Evolutionary conservation across 2,888 invertebrate genomes (phyloP), one percentile per base, ranked within the genome.

Genomic region (Lampropteryx suffumata): DNA sequence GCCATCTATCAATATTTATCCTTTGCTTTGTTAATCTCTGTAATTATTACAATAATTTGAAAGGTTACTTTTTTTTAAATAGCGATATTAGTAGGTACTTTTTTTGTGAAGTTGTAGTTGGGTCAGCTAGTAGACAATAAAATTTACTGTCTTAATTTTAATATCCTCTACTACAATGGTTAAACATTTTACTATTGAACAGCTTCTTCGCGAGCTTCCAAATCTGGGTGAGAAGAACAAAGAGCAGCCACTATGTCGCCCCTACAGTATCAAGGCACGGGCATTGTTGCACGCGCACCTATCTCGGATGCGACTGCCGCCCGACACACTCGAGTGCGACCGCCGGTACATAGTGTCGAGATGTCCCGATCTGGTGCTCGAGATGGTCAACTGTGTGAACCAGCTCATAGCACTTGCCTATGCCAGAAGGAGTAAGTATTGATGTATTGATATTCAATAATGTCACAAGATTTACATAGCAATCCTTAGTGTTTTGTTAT

Each of bases 241-340:
- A 73, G 99, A 99, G 78, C 92, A 95, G 59, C 99, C 99, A 0
- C 90, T 99, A 11, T 98, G 98, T 80, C 94, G 95, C 54, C 92
- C 95, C 43, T 99, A 99, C 90, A 98, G 98, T 65, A 95, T 97
- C 59, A 96, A 96, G 81, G 97, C 99, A 0, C 92, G 99, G 33
- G 97, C 98, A 13, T 90, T 99, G 12, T 90, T 99, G n/a, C 98
- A 99, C 80, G 98, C 99, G 1, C 99, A 99, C 87, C 91, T 99
- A 43, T 92, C 94, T n/a, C 93, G 99, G 39, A 93, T 99, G 73
- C 87, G 92, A 1, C 80, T 98, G 12, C 96, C 95, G 65, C 92
- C 93, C 0, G 92, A 93, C 41, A 96, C 97, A 0, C 84, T 98
- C 40, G 97, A 98, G 70, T 92, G 94, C 74, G 98, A 98, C 90